These are phyloP conservation scores for Poeciliopsis gracilis DNA, from an alignment of 2,797 vertebrate species.

Conservation along the genomic window DNA sequence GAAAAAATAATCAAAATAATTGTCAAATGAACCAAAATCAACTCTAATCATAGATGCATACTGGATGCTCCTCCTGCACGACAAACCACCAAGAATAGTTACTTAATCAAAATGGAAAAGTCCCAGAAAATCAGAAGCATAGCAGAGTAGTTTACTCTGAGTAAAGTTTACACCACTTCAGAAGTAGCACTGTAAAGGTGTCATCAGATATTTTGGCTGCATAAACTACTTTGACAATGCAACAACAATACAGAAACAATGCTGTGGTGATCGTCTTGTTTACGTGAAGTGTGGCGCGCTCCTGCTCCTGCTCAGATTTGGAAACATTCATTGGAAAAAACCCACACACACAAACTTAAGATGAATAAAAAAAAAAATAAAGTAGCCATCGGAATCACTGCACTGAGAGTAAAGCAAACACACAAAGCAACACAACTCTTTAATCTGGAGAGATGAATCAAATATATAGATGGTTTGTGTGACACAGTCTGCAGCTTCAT, in stretches of 20 bases:
- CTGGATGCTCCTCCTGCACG: background rate
- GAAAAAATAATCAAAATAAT: background rate
- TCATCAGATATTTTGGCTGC: background rate
- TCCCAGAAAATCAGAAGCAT: background rate
- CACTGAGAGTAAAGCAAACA: background rate
- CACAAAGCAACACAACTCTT: background rate
- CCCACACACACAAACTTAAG: too few relatives aligned
- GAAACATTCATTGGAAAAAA: background rate
- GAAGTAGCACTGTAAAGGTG: background rate
- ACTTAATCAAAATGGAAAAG: background rate
- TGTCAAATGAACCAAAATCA: background rate
- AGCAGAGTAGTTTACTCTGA: background rate
- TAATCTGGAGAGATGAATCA: background rate
- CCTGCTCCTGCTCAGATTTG: background rate
- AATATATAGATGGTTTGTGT: background rate
- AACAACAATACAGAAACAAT: background rate
- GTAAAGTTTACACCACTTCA: background rate
- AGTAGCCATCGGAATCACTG: background rate
- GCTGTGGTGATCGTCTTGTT: background rate
- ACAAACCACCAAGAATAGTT: background rate
- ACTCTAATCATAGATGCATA: background rate
- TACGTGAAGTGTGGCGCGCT: background rate
- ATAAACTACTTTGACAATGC: background rate
- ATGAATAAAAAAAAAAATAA: too few relatives aligned
- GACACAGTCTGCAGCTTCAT: background rate